A percentile compares a stretch with the other conserved stretches of the same genome.
Conservation (phyloP, 92 coral and sea anemone species). For the Epizoanthus scotinus region DNA sequence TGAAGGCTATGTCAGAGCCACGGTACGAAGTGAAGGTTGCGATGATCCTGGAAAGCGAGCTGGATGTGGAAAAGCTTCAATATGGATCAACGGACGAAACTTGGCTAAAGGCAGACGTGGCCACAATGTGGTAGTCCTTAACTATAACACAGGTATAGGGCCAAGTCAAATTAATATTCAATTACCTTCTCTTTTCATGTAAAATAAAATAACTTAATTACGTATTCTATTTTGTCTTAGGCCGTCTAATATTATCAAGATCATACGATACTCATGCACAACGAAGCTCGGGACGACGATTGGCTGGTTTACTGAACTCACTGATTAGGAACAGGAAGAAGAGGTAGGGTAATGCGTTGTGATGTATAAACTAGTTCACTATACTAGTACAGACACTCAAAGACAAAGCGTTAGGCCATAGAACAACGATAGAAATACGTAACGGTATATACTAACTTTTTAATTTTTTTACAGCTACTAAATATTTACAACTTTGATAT, state of each 20-base stretch:
- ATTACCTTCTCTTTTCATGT: not conserved
- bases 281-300: conserved; percentile 13
- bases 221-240: not conserved
- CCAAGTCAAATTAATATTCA: too few relatives aligned
- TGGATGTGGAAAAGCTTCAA: conserved; percentile 42
- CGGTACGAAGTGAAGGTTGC: conserved; percentile 52
- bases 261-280: conserved; percentile 26
- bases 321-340: conserved; percentile 11
- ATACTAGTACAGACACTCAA: too few relatives aligned
- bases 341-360: not conserved
- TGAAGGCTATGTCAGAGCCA: conserved; percentile 22
- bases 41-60: conserved; percentile 47
- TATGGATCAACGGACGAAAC: conserved; percentile 43
- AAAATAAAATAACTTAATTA: not conserved
- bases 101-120: conserved; percentile 43
- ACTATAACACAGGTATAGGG: conserved; percentile 42
- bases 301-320: not conserved
- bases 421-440: too few relatives aligned
- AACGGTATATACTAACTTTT: too few relatives aligned
- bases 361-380: too few relatives aligned
- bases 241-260: conserved; percentile 11
- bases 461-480: too few relatives aligned
- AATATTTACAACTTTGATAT: too few relatives aligned
- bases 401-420: too few relatives aligned
- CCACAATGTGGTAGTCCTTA: conserved; percentile 43